A percentile compares a stretch with the other conserved stretches of the same genome.
Evolutionary conservation across 2,797 vertebrate genomes (phyloP).

Genomic region (Lithobates sylvaticus): DNA sequence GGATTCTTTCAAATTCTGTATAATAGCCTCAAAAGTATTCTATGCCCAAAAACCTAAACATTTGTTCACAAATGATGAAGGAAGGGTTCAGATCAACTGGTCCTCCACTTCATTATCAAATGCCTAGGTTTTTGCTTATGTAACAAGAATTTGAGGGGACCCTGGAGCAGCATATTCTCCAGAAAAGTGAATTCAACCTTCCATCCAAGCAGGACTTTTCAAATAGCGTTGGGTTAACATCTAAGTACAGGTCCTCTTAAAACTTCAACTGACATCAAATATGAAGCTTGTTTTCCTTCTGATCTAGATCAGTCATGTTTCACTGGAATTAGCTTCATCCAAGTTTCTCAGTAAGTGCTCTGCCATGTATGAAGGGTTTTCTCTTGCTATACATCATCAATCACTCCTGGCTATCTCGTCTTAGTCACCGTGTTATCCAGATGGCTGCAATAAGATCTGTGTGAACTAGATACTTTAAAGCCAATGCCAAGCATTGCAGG

Average conservation of each 20-base stretch:
- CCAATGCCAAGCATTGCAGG: background rate
- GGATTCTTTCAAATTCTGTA: too few relatives aligned
- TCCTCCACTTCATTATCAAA: too few relatives aligned
- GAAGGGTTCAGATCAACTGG: too few relatives aligned
- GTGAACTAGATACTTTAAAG: background rate
- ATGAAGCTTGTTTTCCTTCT: background rate
- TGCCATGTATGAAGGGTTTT: conserved; percentile 15
- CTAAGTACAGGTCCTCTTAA: background rate
- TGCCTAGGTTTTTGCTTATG: background rate
- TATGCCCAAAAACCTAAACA: too few relatives aligned
- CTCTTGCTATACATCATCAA: conserved; percentile 19
- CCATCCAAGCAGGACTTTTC: background rate
- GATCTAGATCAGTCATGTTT: conserved; percentile 7
- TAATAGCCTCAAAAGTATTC: too few relatives aligned
- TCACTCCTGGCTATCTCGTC: conserved; percentile 27
- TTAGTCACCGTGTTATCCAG: conserved; percentile 32
- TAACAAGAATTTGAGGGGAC: background rate
- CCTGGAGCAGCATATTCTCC: background rate
- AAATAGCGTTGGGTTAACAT: background rate
- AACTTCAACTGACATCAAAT: background rate
- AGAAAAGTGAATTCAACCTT: background rate
- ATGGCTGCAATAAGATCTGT: background rate
- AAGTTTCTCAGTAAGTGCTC: conserved; percentile 1
- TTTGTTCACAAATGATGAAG: too few relatives aligned
- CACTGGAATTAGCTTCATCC: conserved; percentile 9